phyloP scores from a whole-genome alignment of 1,140 invertebrate genomes.

The Saccostrea cuccullata region DNA sequence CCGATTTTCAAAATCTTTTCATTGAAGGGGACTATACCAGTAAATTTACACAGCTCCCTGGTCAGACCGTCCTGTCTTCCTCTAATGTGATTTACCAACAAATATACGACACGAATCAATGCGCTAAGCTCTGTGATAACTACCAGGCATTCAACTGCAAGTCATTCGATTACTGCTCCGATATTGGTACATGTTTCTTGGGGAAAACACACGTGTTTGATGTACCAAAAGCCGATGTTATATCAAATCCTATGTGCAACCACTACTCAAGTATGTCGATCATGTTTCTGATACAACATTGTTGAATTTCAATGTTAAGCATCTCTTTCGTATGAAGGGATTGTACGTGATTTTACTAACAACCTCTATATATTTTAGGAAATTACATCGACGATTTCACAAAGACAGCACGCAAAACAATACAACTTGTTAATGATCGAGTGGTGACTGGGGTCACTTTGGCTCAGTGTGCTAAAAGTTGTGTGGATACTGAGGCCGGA shows the following conservation, averaged over 20 bases:
- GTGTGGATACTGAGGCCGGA: constrained; percentile 64
- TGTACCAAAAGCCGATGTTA: constrained; percentile 62
- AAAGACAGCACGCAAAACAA: constrained; percentile 47
- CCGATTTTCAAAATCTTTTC: background rate
- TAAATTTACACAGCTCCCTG: constrained; percentile 61
- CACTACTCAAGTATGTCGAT: constrained; percentile 70
- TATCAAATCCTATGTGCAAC: constrained; percentile 63
- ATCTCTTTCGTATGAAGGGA: too few relatives aligned
- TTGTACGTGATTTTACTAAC: too few relatives aligned
- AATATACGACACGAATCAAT: constrained; percentile 64
- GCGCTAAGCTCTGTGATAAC: constrained; percentile 68
- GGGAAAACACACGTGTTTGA: constrained; percentile 68
- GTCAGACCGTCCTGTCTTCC: constrained; percentile 64
- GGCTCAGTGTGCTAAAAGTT: constrained; percentile 69
- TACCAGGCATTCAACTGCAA: constrained; percentile 69
- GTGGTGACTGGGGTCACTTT: constrained; percentile 62
- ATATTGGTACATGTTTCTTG: constrained; percentile 68
- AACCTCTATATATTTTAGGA: constrained; percentile 51
- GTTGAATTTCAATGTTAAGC: too few relatives aligned
- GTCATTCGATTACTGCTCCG: constrained; percentile 71
- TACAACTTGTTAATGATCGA: constrained; percentile 61
- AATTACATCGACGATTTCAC: constrained; percentile 69
- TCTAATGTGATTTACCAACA: constrained; percentile 69
- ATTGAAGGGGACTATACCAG: constrained; percentile 66
- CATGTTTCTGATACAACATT: background rate